phyloP scores from a whole-genome alignment of 1,140 invertebrate genomes.

The Atopsyche davidsoni region DNA sequence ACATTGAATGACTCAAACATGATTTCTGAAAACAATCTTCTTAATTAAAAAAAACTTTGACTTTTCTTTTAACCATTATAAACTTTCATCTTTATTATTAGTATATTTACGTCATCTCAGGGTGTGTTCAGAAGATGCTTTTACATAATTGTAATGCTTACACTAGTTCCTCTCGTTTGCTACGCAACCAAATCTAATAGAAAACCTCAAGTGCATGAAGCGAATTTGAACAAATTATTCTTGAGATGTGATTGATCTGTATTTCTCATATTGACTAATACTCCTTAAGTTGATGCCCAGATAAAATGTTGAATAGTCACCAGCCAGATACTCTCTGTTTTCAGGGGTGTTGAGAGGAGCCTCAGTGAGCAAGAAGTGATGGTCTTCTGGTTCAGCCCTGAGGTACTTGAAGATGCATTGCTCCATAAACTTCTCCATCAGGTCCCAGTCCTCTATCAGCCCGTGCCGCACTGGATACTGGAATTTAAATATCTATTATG shows the following conservation, averaged over 20 bases:
- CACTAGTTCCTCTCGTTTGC: too few species aligned
- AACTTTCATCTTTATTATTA: too few species aligned
- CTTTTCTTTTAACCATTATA: too few species aligned
- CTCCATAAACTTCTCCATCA: constrained; percentile 98
- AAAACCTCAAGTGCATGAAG: too few species aligned
- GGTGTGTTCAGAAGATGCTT: background rate
- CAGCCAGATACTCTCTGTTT: constrained; percentile 97
- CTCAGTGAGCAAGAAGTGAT: constrained; percentile 97
- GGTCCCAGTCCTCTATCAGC: constrained; percentile 98
- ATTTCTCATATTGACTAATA: too few species aligned
- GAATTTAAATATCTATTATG: constrained; percentile 25
- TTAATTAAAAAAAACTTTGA: background rate
- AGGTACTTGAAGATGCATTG: constrained; percentile 99
- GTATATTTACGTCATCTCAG: background rate
- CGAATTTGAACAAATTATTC: too few species aligned
- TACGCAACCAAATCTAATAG: too few species aligned
- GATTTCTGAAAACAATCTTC: constrained; percentile 61
- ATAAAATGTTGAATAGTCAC: constrained; percentile 43
- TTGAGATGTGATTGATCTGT: too few species aligned
- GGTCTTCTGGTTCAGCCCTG: constrained; percentile 96
- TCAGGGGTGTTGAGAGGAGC: constrained; percentile 99
- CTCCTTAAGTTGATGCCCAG: too few species aligned
- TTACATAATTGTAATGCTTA: too few species aligned
- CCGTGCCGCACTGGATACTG: constrained; percentile 98
- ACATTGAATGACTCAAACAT: constrained; percentile 99